Evolutionary conservation across 2,888 invertebrate genomes (phyloP).

Genomic region (Phasia obesa): DNA sequence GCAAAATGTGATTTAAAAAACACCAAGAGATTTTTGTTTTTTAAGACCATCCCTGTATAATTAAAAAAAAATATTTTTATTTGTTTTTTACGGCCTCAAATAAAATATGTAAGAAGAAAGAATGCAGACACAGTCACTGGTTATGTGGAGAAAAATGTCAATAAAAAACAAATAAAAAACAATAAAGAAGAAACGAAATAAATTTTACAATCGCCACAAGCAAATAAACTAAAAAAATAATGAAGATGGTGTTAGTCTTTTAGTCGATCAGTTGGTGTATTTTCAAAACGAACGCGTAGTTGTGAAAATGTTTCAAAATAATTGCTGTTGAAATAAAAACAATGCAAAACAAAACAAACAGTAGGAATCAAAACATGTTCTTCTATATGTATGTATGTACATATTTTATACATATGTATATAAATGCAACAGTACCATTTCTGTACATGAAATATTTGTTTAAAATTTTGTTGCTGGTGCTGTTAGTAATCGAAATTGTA

Average conservation of each 20-base stretch:
- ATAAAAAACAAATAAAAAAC: slow-evolving; percentile 1
- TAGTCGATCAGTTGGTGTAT: not conserved
- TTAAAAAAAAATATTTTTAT: not conserved
- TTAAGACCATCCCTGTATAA: not conserved
- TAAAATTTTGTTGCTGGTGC: no score
- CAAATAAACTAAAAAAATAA: slow-evolving; percentile 18
- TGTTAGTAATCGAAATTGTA: no score
- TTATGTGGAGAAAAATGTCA: slow-evolving; percentile 11
- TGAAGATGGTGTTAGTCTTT: not conserved
- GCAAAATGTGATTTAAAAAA: no score
- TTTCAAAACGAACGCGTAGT: not conserved
- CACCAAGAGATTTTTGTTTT: no score
- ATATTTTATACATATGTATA: no score
- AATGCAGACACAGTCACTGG: not conserved
- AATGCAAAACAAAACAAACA: not conserved
- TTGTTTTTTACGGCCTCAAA: not conserved
- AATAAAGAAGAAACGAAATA: not conserved
- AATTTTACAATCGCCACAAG: slow-evolving; percentile 11
- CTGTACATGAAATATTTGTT: no score
- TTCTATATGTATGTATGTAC: no score
- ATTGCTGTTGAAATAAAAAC: not conserved
- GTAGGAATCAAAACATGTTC: no score
- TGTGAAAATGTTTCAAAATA: not conserved
- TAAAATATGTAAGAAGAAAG: not conserved
- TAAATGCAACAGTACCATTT: no score